Conservation (phyloP, 2,797 vertebrate species). For the Acanthornis magna region DNA sequence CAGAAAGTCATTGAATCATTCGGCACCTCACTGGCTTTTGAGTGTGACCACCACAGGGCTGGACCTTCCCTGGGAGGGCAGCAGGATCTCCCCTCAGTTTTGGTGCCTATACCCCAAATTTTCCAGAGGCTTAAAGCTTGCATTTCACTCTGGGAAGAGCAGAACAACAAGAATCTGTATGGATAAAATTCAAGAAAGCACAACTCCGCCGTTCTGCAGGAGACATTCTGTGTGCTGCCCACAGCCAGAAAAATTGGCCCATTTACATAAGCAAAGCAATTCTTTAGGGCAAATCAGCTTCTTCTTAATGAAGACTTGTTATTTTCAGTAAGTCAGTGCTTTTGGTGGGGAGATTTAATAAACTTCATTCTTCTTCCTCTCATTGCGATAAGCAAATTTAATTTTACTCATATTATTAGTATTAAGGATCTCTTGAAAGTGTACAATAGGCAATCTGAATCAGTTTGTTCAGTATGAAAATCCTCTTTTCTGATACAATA, state of each 20-base stretch:
- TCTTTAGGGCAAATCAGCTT: conserved; percentile 38
- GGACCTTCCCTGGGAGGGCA: background rate
- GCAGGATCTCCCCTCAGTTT: background rate
- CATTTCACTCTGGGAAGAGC: background rate
- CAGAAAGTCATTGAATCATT: fast-evolving
- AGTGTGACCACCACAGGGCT: background rate
- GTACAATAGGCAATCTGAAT: background rate
- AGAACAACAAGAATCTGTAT: background rate
- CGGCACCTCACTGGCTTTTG: background rate
- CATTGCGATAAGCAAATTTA: conserved; percentile 35
- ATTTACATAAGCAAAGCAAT: conserved; percentile 2
- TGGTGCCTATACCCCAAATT: background rate
- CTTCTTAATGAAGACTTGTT: conserved; percentile 47
- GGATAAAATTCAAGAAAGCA: background rate
- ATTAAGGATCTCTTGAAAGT: background rate
- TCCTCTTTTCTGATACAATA: background rate
- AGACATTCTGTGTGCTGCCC: background rate
- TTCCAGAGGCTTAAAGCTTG: background rate
- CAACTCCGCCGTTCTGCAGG: background rate
- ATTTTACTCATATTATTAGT: conserved; percentile 15
- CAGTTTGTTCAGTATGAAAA: background rate
- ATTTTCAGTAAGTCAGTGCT: conserved; percentile 29
- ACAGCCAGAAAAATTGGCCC: background rate
- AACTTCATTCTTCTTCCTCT: conserved; percentile 39
- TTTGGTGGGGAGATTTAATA: conserved; percentile 38